Percentiles rank a stretch among this genome's conserved stretches.
phyloP scores from a whole-genome alignment of 1,140 invertebrate species.

The Lutraria rhynchaena region DNA sequence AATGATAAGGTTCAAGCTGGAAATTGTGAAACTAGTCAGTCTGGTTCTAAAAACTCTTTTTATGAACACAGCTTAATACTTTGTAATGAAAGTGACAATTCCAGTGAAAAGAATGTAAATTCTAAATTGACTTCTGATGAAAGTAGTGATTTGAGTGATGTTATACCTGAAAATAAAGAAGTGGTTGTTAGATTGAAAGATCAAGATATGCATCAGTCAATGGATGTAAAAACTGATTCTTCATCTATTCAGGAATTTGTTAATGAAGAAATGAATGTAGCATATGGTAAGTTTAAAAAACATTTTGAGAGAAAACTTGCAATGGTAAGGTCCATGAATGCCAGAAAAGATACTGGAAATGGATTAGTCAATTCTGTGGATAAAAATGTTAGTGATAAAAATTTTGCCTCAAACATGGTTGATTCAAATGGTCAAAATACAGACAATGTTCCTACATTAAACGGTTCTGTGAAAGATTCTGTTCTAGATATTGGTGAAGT shows the following conservation, averaged over 20 bases:
- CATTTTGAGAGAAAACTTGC: background rate
- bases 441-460: constrained; percentile 4
- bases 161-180: background rate
- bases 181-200: background rate
- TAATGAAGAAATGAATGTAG: background rate
- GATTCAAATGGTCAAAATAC: too few relatives aligned
- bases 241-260: background rate
- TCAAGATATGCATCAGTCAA: background rate
- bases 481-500: constrained; percentile 15
- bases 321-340: background rate
- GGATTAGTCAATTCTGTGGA: background rate
- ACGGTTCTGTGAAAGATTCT: constrained; percentile 15
- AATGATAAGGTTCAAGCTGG: constrained; percentile 8
- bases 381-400: background rate
- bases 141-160: background rate
- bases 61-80: too few relatives aligned
- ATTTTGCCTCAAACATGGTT: too few relatives aligned
- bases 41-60: too few relatives aligned
- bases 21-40: too few relatives aligned
- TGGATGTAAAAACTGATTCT: background rate
- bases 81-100: background rate
- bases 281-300: constrained; percentile 30
- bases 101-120: background rate
- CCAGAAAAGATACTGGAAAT: background rate
- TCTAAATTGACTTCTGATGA: background rate